Conservation (phyloP, 2,888 invertebrate species). For the Drosophila formosana region DNA sequence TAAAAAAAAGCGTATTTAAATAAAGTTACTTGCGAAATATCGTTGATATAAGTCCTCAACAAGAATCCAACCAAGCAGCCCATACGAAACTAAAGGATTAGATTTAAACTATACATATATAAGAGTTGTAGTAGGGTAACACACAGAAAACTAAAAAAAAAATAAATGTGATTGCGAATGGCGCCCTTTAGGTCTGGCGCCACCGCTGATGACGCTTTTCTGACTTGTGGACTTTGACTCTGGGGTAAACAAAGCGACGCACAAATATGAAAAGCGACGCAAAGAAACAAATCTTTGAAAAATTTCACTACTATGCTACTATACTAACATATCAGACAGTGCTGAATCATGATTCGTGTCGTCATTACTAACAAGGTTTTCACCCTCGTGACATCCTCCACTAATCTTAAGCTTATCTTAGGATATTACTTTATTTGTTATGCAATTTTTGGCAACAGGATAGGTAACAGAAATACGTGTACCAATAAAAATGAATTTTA, state of each 20-base stretch:
- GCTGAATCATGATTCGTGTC: too few species aligned
- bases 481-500: constrained; percentile 26
- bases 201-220: constrained; percentile 27
- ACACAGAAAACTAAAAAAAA: constrained; percentile 38
- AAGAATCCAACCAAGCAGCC: too few species aligned
- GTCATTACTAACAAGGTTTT: too few species aligned
- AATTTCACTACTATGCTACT: not conserved
- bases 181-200: constrained; percentile 63
- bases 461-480: constrained; percentile 7
- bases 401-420: too few species aligned
- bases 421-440: constrained; percentile 17
- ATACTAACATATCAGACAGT: not conserved
- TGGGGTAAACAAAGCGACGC: constrained; percentile 39
- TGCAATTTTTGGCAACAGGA: constrained; percentile 11
- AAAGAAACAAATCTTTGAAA: constrained; percentile 5
- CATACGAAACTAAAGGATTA: not conserved
- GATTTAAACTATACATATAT: constrained; percentile 2
- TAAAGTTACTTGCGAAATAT: not conserved
- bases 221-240: constrained; percentile 7
- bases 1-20: not conserved
- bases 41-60: not conserved
- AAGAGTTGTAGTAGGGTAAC: constrained; percentile 2
- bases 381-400: too few species aligned
- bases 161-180: constrained; percentile 75
- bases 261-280: constrained; percentile 37